Evolutionary conservation across 2,113 vertebrate species (phyloP).

Genomic region (Pholis gunnellus): DNA sequence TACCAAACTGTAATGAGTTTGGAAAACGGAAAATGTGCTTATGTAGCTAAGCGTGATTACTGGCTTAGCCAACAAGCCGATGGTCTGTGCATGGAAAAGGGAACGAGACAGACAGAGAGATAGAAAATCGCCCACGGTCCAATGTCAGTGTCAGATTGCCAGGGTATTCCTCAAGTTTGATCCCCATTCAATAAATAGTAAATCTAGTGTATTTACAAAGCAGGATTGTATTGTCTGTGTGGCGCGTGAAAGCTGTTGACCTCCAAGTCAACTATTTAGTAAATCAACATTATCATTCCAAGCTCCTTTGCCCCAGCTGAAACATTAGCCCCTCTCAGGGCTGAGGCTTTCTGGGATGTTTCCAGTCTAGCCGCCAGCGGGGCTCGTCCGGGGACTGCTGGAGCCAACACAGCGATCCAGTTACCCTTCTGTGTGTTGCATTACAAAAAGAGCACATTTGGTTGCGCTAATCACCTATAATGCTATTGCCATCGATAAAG

Average conservation of each 20-base stretch:
- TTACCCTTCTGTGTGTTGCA: conserved; percentile 85
- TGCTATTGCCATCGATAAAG: conserved; percentile 86
- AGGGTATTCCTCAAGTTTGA: conserved; percentile 56
- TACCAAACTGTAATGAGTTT: conserved; percentile 48
- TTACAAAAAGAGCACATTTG: conserved; percentile 89
- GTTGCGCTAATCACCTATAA: conserved; percentile 85
- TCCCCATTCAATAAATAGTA: conserved; percentile 73
- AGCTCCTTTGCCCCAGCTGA: conserved; percentile 81
- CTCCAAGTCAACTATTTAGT: conserved; percentile 83
- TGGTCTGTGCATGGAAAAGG: conserved; percentile 25
- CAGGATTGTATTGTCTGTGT: conserved; percentile 61
- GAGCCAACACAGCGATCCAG: conserved; percentile 80
- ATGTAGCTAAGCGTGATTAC: conserved; percentile 46
- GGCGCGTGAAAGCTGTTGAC: conserved; percentile 75
- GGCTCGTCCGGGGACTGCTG: conserved; percentile 79
- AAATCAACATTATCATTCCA: conserved; percentile 84
- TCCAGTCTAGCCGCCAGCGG: conserved; percentile 79
- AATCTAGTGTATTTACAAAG: conserved; percentile 72
- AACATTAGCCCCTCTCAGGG: conserved; percentile 82
- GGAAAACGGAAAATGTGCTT: conserved; percentile 32
- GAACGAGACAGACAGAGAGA: conserved; percentile 41
- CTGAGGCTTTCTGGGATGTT: conserved; percentile 80
- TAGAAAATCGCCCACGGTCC: conserved; percentile 59
- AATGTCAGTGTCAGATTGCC: conserved; percentile 55
- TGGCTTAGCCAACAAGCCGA: conserved; percentile 44